These are phyloP conservation scores for Aelia acuminata DNA, from an alignment of 2,888 invertebrate species.

Conservation along the genomic window DNA sequence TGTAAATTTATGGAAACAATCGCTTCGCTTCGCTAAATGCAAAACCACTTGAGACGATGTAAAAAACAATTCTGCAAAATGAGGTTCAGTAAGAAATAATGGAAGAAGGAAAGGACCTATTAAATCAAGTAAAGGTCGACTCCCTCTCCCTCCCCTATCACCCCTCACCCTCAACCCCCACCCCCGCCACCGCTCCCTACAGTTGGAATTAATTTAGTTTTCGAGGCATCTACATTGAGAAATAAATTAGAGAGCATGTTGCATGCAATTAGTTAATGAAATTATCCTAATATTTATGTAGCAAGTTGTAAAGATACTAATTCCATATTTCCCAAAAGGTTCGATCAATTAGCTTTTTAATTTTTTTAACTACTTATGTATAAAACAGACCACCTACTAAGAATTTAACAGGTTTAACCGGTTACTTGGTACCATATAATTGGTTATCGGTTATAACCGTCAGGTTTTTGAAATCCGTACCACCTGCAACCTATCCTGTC, in stretches of 20 bases:
- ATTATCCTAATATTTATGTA: too few relatives aligned
- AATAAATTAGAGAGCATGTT: background rate
- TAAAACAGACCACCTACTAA: too few relatives aligned
- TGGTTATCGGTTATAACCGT: too few relatives aligned
- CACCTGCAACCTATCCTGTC: too few relatives aligned
- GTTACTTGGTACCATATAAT: too few relatives aligned
- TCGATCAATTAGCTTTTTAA: too few relatives aligned
- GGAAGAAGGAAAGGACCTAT: background rate
- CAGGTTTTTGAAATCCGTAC: too few relatives aligned
- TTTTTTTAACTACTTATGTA: too few relatives aligned
- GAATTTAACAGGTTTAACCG: too few relatives aligned
- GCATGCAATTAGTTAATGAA: background rate
- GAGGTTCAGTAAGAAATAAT: background rate
- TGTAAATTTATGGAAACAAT: background rate
- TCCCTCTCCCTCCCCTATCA: background rate
- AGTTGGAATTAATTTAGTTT: background rate
- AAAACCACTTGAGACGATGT: background rate
- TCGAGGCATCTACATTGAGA: background rate
- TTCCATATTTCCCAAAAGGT: too few relatives aligned
- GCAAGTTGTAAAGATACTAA: too few relatives aligned
- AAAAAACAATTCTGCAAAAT: background rate
- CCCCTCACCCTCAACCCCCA: too few relatives aligned
- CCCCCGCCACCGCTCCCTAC: background rate
- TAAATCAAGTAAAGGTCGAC: background rate
- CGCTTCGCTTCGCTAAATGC: background rate